These are phyloP conservation scores for Mnemiopsis leidyi DNA, from an alignment of 37 sponge, comb jelly and placozoan species.

Conservation along the genomic window DNA sequence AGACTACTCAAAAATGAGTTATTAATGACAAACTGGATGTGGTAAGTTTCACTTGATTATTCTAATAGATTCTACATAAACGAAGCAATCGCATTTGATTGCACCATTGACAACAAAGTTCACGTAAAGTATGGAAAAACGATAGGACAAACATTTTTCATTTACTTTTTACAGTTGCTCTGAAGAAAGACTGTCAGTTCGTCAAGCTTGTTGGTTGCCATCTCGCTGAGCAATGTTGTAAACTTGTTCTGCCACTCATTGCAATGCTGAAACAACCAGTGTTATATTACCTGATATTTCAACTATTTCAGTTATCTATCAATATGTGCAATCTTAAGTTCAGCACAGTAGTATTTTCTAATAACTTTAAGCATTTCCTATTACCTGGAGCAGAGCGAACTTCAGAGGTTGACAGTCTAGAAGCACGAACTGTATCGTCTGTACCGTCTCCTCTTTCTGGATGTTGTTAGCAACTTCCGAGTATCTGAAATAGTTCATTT, in stretches of 20 bases:
- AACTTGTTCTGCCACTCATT: slow-evolving; percentile 92
- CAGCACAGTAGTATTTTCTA: no score
- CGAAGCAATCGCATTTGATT: no score
- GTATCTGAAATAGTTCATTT: slow-evolving; percentile 75
- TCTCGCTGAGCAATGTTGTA: slow-evolving; percentile 82
- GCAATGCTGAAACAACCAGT: slow-evolving; percentile 72
- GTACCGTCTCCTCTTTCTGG: slow-evolving; percentile 90
- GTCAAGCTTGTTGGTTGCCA: slow-evolving; percentile 81
- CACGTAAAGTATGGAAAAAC: no score
- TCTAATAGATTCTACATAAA: no score
- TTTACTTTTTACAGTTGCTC: slow-evolving; percentile 75
- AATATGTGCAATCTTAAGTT: not conserved
- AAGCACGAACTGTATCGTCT: slow-evolving; percentile 88
- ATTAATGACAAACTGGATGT: no score
- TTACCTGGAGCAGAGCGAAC: slow-evolving; percentile 72
- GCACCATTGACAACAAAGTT: no score
- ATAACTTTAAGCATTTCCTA: no score
- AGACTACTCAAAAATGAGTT: no score
- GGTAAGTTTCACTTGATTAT: no score
- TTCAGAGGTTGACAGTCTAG: slow-evolving; percentile 97
- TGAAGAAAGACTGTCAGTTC: slow-evolving; percentile 71
- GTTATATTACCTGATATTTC: not conserved
- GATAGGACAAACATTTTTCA: no score
- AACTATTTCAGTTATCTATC: not conserved
- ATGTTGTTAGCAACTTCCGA: slow-evolving; percentile 85